These are phyloP conservation scores for Acromyrmex charruanus DNA, from an alignment of 1,140 invertebrate genomes.

Conservation along the genomic window DNA sequence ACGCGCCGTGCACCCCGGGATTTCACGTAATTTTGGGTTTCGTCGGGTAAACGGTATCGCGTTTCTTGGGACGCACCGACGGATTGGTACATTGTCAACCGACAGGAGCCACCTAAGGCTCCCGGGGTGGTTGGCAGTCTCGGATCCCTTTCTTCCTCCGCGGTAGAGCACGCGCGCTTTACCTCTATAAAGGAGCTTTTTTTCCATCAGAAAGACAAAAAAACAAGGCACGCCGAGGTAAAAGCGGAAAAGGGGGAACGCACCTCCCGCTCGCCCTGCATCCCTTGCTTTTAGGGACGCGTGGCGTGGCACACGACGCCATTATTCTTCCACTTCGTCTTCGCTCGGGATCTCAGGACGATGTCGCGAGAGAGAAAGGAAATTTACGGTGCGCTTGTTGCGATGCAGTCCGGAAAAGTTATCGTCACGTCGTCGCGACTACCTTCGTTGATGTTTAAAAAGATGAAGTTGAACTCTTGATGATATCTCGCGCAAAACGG, in stretches of 20 bases:
- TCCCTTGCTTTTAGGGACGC: slow-evolving; percentile 64
- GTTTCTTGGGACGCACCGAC: slow-evolving; percentile 74
- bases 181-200: slow-evolving; percentile 71
- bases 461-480: not conserved
- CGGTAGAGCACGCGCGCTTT: slow-evolving; percentile 68
- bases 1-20: slow-evolving; percentile 61
- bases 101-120: slow-evolving; percentile 72
- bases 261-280: slow-evolving; percentile 21
- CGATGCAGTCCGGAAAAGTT: slow-evolving; percentile 38
- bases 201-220: slow-evolving; percentile 72
- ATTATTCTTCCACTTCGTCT: slow-evolving; percentile 70
- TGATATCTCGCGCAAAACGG: not conserved
- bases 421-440: not conserved
- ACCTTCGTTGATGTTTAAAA: not conserved
- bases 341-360: not conserved
- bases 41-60: slow-evolving; percentile 80
- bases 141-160: slow-evolving; percentile 69
- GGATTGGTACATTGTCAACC: slow-evolving; percentile 76
- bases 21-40: slow-evolving; percentile 83
- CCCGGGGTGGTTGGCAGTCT: slow-evolving; percentile 64
- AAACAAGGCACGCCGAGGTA: slow-evolving; percentile 66
- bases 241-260: slow-evolving; percentile 64
- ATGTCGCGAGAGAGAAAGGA: slow-evolving; percentile 6
- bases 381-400: slow-evolving; percentile 71
- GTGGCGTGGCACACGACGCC: slow-evolving; percentile 74